A percentile compares a stretch with the other conserved stretches of the same genome.
These are phyloP conservation scores for Strongylocentrotus purpuratus DNA, from an alignment of 35 echinoderm and acorn worm species.

Conservation along the genomic window DNA sequence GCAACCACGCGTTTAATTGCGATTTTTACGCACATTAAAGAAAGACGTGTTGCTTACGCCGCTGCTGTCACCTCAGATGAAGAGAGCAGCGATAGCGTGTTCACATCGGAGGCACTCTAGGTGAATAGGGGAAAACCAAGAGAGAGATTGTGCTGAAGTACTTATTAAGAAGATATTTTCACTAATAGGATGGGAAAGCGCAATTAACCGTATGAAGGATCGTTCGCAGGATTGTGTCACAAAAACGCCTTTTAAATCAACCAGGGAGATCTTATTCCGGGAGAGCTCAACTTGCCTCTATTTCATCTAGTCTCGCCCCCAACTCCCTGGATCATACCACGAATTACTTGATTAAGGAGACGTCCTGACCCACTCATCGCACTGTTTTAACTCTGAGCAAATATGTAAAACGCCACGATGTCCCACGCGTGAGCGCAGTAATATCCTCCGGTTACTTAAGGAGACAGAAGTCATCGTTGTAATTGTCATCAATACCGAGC, in stretches of 20 bases:
- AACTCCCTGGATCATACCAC: neutral
- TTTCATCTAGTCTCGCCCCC: conserved; percentile 8
- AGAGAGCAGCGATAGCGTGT: neutral
- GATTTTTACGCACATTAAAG: conserved; percentile 39
- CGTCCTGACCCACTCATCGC: neutral
- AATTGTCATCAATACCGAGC: neutral
- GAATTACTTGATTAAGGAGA: conserved; percentile 12
- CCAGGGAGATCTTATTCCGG: neutral
- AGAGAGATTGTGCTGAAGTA: neutral
- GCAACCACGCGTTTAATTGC: conserved; percentile 30
- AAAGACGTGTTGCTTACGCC: neutral
- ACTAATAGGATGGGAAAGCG: conserved; percentile 43
- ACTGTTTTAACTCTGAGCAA: conserved; percentile 11
- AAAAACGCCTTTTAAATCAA: conserved; percentile 17
- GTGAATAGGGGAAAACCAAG: neutral
- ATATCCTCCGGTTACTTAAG: conserved; percentile 9
- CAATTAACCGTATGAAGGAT: conserved; percentile 19
- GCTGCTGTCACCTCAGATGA: conserved; percentile 2
- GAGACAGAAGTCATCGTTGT: conserved; percentile 10
- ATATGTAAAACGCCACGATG: neutral
- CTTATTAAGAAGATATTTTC: conserved; percentile 10
- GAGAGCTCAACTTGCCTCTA: neutral
- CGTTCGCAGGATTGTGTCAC: conserved; percentile 23
- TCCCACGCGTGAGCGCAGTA: neutral
- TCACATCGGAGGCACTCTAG: neutral